phyloP scores from a whole-genome alignment of 2,888 invertebrate species.

The Lasioglossum villosulum region DNA sequence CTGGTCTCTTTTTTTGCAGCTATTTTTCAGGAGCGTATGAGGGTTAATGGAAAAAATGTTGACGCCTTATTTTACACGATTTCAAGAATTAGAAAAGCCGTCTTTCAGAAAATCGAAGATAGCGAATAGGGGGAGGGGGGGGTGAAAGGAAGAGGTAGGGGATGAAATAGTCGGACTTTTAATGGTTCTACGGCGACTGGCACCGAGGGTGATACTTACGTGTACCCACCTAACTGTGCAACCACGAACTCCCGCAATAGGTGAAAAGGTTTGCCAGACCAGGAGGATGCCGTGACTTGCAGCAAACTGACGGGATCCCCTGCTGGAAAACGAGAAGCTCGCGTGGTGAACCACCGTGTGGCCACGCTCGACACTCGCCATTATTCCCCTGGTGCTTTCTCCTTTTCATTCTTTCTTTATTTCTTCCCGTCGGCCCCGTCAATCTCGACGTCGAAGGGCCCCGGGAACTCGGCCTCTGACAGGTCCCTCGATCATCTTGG shows the following conservation, averaged over 20 bases:
- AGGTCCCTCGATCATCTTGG: neutral
- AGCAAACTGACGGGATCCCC: conserved; percentile 68
- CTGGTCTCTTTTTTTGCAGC: too few species aligned
- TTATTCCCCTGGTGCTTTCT: conserved; percentile 46
- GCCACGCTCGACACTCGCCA: conserved; percentile 63
- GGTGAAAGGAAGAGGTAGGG: conserved; percentile 26
- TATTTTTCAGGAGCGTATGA: too few species aligned
- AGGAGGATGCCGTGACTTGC: conserved; percentile 73
- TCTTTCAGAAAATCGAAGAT: conserved; percentile 51
- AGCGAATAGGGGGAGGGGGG: conserved; percentile 3
- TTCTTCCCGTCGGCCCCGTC: conserved; percentile 37
- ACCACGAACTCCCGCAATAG: conserved; percentile 59
- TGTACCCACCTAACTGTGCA: conserved; percentile 60
- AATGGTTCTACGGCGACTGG: conserved; percentile 80
- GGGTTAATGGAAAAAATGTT: too few species aligned
- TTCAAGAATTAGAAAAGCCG: neutral
- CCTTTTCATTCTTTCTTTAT: conserved; percentile 35
- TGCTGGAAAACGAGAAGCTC: conserved; percentile 74
- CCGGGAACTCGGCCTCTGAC: neutral
- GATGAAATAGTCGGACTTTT: conserved; percentile 66
- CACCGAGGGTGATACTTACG: conserved; percentile 81
- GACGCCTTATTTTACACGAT: neutral
- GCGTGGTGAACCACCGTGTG: conserved; percentile 61
- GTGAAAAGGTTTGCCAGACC: conserved; percentile 57
- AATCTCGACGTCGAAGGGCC: conserved; percentile 3